A percentile compares a stretch with the other conserved stretches of the same genome.
These are phyloP conservation scores for Tinea trinotella DNA, from an alignment of 2,888 invertebrate genomes.

Conservation along the genomic window DNA sequence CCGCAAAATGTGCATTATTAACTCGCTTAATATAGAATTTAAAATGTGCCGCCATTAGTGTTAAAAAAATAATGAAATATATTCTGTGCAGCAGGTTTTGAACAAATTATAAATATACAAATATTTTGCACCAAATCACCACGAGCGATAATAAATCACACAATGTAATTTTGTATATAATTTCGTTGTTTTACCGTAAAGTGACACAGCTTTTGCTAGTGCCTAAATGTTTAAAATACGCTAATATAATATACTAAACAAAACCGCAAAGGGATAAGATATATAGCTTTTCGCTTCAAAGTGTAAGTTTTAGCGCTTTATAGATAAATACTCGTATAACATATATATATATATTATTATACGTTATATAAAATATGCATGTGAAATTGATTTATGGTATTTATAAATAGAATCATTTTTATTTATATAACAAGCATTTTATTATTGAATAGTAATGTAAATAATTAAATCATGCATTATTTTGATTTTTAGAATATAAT, in stretches of 20 bases:
- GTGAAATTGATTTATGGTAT: no score
- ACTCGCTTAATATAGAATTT: neutral
- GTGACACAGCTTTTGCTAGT: constrained; percentile 53
- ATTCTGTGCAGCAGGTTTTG: constrained; percentile 58
- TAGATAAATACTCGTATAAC: neutral
- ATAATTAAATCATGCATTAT: no score
- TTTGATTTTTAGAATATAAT: no score
- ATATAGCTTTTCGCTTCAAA: constrained; percentile 29
- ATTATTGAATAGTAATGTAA: no score
- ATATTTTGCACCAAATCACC: constrained; percentile 62
- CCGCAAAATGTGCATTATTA: neutral
- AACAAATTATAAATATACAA: constrained; percentile 46
- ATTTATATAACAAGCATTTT: no score
- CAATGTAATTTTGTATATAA: constrained; percentile 64
- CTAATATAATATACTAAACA: neutral
- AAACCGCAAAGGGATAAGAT: neutral
- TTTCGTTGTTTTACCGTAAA: constrained; percentile 39
- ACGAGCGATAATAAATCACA: constrained; percentile 50
- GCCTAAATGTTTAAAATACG: constrained; percentile 20
- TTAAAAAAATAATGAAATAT: constrained; percentile 23
- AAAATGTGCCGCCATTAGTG: neutral
- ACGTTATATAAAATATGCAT: no score
- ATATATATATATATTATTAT: neutral
- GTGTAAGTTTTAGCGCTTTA: constrained; percentile 23
- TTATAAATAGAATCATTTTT: no score